phyloP scores from a whole-genome alignment of 2,113 vertebrate species.

The Nettapus auritus region DNA sequence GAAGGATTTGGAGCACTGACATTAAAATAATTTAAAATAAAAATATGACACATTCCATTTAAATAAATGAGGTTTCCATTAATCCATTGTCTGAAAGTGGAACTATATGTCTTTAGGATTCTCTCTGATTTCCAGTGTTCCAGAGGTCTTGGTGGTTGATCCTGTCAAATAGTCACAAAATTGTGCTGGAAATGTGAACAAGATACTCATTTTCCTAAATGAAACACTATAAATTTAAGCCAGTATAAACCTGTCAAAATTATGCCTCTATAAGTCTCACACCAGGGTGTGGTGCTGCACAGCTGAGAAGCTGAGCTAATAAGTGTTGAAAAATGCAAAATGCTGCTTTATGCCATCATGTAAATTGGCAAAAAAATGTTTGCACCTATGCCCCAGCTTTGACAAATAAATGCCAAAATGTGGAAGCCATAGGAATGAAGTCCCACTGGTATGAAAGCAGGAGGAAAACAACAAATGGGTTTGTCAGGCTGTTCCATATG shows the following conservation, averaged over 20 bases:
- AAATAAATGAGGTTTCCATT: neutral
- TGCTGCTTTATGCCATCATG: slow-evolving; percentile 62
- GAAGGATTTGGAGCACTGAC: neutral
- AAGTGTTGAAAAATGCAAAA: slow-evolving; percentile 75
- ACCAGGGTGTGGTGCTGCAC: slow-evolving; percentile 68
- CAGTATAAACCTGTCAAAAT: slow-evolving; percentile 69
- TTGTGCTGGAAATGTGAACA: slow-evolving; percentile 33
- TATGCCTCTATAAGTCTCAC: slow-evolving; percentile 58
- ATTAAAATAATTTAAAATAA: neutral
- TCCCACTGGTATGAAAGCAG: neutral
- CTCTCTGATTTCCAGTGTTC: neutral
- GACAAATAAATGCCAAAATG: slow-evolving; percentile 60
- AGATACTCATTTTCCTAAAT: slow-evolving; percentile 21
- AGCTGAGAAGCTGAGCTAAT: slow-evolving; percentile 76
- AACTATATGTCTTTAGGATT: neutral
- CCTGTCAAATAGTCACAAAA: slow-evolving; percentile 28
- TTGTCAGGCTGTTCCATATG: neutral
- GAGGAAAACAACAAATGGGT: neutral
- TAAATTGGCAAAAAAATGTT: slow-evolving; percentile 58
- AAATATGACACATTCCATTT: neutral
- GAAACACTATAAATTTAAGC: slow-evolving; percentile 64
- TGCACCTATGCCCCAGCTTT: slow-evolving; percentile 34
- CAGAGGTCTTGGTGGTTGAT: neutral
- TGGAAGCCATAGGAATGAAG: slow-evolving; percentile 23
- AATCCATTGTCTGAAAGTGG: neutral